Percentiles rank a stretch among this genome's conserved stretches.
phyloP scores from a whole-genome alignment of 2,797 vertebrate species.

The Manis javanica region DNA sequence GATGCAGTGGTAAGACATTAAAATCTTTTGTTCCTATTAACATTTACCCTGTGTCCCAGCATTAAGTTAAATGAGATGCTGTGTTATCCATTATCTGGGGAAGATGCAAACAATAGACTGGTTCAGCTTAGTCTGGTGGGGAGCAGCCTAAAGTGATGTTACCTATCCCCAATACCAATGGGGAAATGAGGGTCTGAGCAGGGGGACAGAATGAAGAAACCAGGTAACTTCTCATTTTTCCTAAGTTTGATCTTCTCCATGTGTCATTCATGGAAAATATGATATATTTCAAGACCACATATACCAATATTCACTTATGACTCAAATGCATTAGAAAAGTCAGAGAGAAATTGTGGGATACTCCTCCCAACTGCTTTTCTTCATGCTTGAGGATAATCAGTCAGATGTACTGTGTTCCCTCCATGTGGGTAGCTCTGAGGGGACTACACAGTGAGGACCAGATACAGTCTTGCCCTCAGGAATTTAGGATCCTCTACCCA shows the following conservation, averaged over 20 bases:
- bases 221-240: conserved; percentile 42
- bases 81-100: not conserved
- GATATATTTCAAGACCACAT: conserved; percentile 21
- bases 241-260: conserved; percentile 33
- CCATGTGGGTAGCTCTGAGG: not conserved
- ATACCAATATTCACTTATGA: not conserved
- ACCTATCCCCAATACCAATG: not conserved
- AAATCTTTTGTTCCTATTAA: conserved; percentile 11
- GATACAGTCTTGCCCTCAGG: not conserved
- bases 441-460: not conserved
- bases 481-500: conserved; percentile 29
- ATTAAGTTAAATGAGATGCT: conserved; percentile 12
- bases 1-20: conserved; percentile 31
- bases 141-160: not conserved
- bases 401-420: not conserved
- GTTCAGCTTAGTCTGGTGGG: not conserved
- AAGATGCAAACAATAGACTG: conserved; percentile 3
- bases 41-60: not conserved
- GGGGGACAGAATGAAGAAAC: not conserved
- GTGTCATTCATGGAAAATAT: conserved; percentile 43
- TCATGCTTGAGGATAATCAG: conserved; percentile 13
- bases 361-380: conserved; percentile 2
- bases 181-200: not conserved
- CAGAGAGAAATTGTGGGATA: conserved; percentile 7
- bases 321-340: conserved; percentile 51